phyloP scores from a whole-genome alignment of 2,113 vertebrate species.

The Nipponia nippon region DNA sequence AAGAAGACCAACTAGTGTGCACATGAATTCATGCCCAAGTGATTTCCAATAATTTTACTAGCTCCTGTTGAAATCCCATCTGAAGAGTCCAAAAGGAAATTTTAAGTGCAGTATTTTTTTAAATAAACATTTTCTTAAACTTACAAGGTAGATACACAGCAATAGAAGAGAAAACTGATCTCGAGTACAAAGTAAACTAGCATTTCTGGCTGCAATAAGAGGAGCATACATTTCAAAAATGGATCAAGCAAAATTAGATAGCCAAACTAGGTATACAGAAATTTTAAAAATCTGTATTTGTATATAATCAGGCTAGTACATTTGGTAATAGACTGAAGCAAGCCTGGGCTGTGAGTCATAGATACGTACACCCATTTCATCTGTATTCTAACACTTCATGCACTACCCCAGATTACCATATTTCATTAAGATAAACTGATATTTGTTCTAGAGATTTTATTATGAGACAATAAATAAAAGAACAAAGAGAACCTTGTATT shows the following conservation, averaged over 20 bases:
- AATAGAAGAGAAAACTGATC: not conserved
- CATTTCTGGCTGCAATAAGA: not conserved
- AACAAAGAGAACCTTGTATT: not conserved
- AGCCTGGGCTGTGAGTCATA: not conserved
- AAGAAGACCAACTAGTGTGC: not conserved
- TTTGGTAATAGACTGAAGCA: not conserved
- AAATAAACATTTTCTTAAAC: not conserved
- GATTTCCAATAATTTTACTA: not conserved
- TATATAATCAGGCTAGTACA: not conserved
- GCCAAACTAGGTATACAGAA: not conserved
- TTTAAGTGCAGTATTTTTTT: not conserved
- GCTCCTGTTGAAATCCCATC: not conserved
- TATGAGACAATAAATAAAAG: constrained; percentile 25
- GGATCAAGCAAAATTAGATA: not conserved
- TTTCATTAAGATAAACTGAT: not conserved
- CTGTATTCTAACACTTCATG: not conserved
- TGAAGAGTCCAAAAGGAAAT: not conserved
- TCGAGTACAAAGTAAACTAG: not conserved
- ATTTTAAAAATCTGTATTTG: not conserved
- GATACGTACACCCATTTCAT: not conserved
- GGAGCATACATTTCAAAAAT: not conserved
- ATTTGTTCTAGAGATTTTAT: constrained; percentile 43
- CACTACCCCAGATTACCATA: not conserved
- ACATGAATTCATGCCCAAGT: not conserved
- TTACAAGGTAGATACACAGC: not conserved